Evolutionary conservation across 2,113 vertebrate species (phyloP).

Genomic region (Corvus hawaiiensis): DNA sequence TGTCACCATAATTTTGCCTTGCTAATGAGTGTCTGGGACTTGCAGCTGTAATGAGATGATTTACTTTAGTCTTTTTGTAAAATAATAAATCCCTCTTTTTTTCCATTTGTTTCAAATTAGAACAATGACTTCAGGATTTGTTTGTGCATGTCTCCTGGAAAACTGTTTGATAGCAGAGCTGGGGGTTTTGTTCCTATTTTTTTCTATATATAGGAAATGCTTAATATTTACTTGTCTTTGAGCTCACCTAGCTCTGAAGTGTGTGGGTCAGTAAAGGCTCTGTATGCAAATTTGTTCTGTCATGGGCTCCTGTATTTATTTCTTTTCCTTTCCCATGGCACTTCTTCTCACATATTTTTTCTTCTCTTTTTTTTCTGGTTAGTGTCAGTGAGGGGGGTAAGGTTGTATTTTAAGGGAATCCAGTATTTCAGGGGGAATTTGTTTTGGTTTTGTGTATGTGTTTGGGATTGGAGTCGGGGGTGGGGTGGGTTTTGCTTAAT

Average conservation of each 20-base stretch:
- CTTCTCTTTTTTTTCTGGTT: not conserved
- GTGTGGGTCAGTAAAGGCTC: not conserved
- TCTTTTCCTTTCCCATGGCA: not conserved
- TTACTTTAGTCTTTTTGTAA: not conserved
- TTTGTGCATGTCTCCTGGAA: not conserved
- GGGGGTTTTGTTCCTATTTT: not conserved
- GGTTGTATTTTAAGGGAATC: not conserved
- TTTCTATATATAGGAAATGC: not conserved
- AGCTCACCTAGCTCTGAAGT: not conserved
- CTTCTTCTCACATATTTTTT: not conserved
- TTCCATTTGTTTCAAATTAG: not conserved
- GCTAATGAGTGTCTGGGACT: not conserved
- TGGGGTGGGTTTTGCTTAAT: not conserved
- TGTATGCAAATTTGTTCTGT: not conserved
- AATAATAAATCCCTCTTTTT: not conserved
- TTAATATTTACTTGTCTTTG: not conserved
- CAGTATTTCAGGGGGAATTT: not conserved
- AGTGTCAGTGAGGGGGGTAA: not conserved
- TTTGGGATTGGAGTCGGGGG: not conserved
- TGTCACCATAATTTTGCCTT: fast-evolving
- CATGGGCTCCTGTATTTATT: not conserved
- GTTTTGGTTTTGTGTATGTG: not conserved
- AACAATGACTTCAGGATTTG: not conserved
- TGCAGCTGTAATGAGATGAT: not conserved
- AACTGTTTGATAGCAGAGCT: not conserved